These are phyloP conservation scores for Phyllopteryx taeniolatus DNA, from an alignment of 2,113 vertebrate species.

Conservation along the genomic window DNA sequence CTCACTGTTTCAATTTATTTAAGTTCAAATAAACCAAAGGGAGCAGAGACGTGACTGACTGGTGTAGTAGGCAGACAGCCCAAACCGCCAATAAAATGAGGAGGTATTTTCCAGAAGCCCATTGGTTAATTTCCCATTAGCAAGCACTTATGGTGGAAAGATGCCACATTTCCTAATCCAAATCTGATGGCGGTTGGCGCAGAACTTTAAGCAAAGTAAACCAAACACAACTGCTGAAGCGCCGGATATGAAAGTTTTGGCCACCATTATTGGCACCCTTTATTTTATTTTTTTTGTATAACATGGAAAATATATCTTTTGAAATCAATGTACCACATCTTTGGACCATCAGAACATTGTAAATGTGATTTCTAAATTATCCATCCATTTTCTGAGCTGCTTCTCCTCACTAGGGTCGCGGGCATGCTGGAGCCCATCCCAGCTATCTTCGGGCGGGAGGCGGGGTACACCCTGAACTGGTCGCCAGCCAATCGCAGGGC, in stretches of 20 bases:
- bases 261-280: background rate
- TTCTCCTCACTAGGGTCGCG: too few species aligned
- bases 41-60: conserved; percentile 4
- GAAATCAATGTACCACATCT: conserved; percentile 38
- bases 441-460: too few species aligned
- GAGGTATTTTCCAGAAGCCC: conserved; percentile 11
- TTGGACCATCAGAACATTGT: background rate
- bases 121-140: conserved; percentile 28
- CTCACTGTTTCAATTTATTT: conserved; percentile 8
- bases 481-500: too few species aligned
- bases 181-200: conserved; percentile 22
- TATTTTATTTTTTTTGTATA: background rate
- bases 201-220: conserved; percentile 24
- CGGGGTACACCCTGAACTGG: too few species aligned
- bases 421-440: too few species aligned
- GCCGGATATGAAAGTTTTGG: background rate
- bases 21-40: conserved; percentile 29
- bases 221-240: conserved; percentile 16
- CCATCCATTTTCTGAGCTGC: too few species aligned
- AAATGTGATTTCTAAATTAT: background rate
- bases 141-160: conserved; percentile 26
- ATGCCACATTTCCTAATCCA: conserved; percentile 9
- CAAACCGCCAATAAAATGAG: conserved; percentile 9
- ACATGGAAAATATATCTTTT: background rate
- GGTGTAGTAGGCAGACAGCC: conserved; percentile 31